These are phyloP conservation scores for Hephaestus fuliginosus DNA, from an alignment of 2,797 vertebrate species.

Conservation along the genomic window DNA sequence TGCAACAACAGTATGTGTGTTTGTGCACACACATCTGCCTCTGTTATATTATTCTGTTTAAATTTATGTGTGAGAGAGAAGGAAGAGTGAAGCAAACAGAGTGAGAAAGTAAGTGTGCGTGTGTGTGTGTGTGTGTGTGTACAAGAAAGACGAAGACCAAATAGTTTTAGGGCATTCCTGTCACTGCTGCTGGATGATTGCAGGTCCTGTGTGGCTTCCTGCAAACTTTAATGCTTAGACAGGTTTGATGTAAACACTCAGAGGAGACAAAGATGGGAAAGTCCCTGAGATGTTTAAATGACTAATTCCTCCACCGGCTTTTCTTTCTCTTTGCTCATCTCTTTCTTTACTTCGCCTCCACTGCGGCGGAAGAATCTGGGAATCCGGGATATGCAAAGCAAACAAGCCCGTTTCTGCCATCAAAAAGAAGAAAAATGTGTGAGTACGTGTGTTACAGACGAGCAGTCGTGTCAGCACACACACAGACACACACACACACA, in stretches of 20 bases:
- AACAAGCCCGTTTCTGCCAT: constrained; percentile 82
- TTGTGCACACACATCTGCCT: constrained; percentile 42
- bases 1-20: constrained; percentile 6
- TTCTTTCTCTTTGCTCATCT: constrained; percentile 53
- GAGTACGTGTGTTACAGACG: constrained; percentile 33
- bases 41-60: constrained; percentile 51
- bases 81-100: constrained; percentile 34
- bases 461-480: neutral
- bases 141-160: constrained; percentile 32
- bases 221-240: constrained; percentile 66
- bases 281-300: constrained; percentile 82
- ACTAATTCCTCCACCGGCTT: constrained; percentile 67
- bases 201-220: constrained; percentile 74
- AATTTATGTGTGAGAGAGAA: constrained; percentile 29
- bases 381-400: constrained; percentile 84
- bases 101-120: constrained; percentile 20
- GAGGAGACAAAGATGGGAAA: constrained; percentile 68
- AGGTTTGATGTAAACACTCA: constrained; percentile 73
- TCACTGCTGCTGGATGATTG: constrained; percentile 65
- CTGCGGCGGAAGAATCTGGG: constrained; percentile 78
- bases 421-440: constrained; percentile 63
- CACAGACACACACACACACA: constrained; percentile 28
- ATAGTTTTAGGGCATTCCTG: constrained; percentile 80
- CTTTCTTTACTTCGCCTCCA: constrained; percentile 57
- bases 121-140: constrained; percentile 10